Evolutionary conservation across 2,113 vertebrate species (phyloP), one percentile per base, ranked within the genome.

Genomic region (Festucalex cinctus): DNA sequence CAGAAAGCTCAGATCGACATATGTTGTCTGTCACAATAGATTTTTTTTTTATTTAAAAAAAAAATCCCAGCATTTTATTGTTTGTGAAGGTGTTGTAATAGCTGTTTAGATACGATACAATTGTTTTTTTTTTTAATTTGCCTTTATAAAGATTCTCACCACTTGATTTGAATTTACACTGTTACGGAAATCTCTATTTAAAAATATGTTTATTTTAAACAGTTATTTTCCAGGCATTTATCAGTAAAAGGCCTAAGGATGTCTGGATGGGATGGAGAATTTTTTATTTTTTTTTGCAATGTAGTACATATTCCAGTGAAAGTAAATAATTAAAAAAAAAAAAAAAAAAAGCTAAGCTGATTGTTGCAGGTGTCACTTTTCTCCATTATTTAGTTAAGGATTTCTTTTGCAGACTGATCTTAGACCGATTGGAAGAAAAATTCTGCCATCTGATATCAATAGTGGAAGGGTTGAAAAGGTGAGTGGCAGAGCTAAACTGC

Each of bases 381-480:
- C 16, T 49, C 6, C 16, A 68, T 61, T 22, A 53, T 19, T 19
- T 22, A 67, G 58, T 60, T 35, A 63, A 54, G 51, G 6, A 0
- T 0, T 0, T 82, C 9, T 84, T 92, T 90, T 91, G 82, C 91
- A 99, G 97, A 95, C 88, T 92, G 97, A 98, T 90, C 91, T 99
- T 80, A 94, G 96, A 92, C 93, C 93, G 46, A 93, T 95, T 85
- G 96, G 97, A 75, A 95, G 92, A 85, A 95, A 94, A 74, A 92
- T 94, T 73, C 92, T 98, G 6, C 95, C 96, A n/a, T 85, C 89
- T 74, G 95, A 98, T 83, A 94, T 98, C 86, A 98, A 95, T 83
- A 95, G 97, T 83, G 96, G 96, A 87, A 93, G 94, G 80, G 90
- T 95, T 71, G 95, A 97, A 85, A 96, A 95, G 94, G 96, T 98